A percentile compares a stretch with the other conserved stretches of the same genome.
Conservation (phyloP, 2,113 vertebrate genomes). For the Myotis davidii region DNA sequence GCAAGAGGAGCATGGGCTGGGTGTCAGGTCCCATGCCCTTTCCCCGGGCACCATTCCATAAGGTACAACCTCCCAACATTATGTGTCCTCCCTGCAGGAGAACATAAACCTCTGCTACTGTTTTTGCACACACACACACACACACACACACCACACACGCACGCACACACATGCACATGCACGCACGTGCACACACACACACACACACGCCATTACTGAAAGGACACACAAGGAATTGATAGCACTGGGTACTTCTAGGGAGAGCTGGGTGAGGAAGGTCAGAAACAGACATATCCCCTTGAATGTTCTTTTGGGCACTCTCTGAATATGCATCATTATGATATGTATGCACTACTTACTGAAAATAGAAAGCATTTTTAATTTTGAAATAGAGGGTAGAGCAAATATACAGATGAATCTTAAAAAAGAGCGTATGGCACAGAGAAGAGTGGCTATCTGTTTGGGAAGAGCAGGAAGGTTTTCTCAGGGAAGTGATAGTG, state of each 20-base stretch:
- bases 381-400: constrained; percentile 34
- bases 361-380: background rate
- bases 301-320: background rate
- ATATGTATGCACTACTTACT: background rate
- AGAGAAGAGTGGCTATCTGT: background rate
- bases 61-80: background rate
- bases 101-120: background rate
- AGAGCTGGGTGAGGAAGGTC: background rate
- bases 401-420: background rate
- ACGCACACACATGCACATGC: no score
- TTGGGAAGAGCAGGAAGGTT: background rate
- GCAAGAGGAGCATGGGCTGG: background rate
- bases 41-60: background rate
- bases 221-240: background rate
- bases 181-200: no score
- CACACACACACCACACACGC: no score
- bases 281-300: background rate
- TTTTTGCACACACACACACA: background rate
- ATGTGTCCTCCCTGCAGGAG: background rate
- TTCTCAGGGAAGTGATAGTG: background rate
- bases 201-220: background rate
- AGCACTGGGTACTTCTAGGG: background rate
- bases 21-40: background rate
- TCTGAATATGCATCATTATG: background rate
- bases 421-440: background rate